Evolutionary conservation across 2,888 invertebrate species (phyloP), one percentile per base, ranked within the genome.

Genomic region (Thecophora atra): DNA sequence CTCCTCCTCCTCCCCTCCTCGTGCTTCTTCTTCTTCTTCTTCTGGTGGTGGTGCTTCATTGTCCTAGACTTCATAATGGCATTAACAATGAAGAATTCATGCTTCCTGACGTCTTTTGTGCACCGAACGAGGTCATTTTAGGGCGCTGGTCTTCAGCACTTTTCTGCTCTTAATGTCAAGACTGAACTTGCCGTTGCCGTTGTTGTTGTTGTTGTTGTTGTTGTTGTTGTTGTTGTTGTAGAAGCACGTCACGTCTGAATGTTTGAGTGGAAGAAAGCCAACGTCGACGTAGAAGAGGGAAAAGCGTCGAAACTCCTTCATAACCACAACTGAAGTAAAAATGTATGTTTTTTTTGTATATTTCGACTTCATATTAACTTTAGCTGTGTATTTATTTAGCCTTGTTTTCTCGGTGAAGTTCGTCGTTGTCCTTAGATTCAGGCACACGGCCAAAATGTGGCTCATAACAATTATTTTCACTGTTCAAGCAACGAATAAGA

Each of bases 71-170:
- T n/a, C n/a, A 17, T n/a, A 1, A n/a, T 47, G n/a, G 17, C 47
- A n/a, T 17, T 17, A 47, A 47, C 47, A 15, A 11, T 37, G 7
- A 37, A 37, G 37, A 47, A n/a, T 17, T 47, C 47, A 47, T 26
- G 56, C 21, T 24, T 60, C 15, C 58, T 56, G 56, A 54, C 30
- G 44, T 26, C n/a, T 52, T 62, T 58, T 70, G 44, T 47, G 5
- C n/a, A 8, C 11, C 62, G 51, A 70, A 70, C 13, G 70, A 52
- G 70, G 51, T 63, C 70, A 70, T 28, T 70, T 70, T 52, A 52
- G 63, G 70, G 70, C 70, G 70, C 62, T 63, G 63, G 70, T 70
- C 70, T 70, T 52, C 52, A 21, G 52, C 70, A 52, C 30, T 52
- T 58, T 58, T 47, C 47, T 51, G 15, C 37, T 37, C 37, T 6